Base-by-base conservation (phyloP, 2,797 vertebrate genomes). In the Ibycter americanus region DNA sequence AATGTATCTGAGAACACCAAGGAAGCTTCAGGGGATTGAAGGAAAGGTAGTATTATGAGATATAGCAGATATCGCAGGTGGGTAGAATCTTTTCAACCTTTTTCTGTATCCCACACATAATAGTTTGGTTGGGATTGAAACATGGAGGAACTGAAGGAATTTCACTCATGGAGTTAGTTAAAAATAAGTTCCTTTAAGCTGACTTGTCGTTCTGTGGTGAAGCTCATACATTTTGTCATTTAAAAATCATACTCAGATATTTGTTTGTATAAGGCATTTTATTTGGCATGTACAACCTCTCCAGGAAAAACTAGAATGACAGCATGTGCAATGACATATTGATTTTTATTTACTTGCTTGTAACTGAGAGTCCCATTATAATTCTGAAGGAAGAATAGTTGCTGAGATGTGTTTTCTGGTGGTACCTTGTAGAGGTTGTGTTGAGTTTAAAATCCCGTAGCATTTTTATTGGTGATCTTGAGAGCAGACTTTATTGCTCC, bases 161-260 rank as follows among this genome's bases (percentile, higher is more conserved):
- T 92, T 96, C 46, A 20, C 47, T 95, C 47, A 5, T 27, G 2
- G 34, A 49, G 61, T 62, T 95, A 49, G 65, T 62, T 95, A 90
- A 95, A 95, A 96, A 90, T 89, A 93, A 70, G 36, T 55, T 89
- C 54, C 42, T 85, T 84, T 87, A 87, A 92, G 81, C 62, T 92
- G 92, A 73, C 88, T 87, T 90, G 77, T 62, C 86, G 59, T 87
- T 96, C 70, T 92, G 51, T 72, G 54, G 47, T 77, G 81, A 95
- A 83, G 83, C 90, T 96, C 70, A 77, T 78, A 14, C 61, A 44
- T 93, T 92, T 93, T 88, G 73, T 88, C 52, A 54, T 61, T 90
- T 51, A 8, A 11, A 59, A 21, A 38, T 47, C 15, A 12, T 62
- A 2, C 31, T 9, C n/a, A 49, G 58, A 3, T 62, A 70, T 34